These are phyloP conservation scores for Sitobion miscanthi DNA, from an alignment of 1,140 invertebrate genomes.

Conservation along the genomic window DNA sequence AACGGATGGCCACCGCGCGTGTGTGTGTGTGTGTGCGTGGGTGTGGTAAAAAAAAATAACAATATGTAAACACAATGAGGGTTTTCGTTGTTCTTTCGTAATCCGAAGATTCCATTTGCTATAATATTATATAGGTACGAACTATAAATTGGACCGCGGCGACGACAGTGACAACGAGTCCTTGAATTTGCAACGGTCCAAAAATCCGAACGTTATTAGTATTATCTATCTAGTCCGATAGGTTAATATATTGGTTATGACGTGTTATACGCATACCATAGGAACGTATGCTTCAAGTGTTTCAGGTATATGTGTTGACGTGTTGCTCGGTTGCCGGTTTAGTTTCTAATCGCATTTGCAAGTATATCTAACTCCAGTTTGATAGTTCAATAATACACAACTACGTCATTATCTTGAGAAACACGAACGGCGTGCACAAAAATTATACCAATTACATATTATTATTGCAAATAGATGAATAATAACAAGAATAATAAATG, in stretches of 20 bases:
- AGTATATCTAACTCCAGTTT: neutral
- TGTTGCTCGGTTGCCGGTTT: neutral
- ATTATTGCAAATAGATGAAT: neutral
- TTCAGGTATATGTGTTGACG: neutral
- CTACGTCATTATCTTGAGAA: neutral
- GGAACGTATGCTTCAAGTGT: neutral
- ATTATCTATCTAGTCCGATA: neutral
- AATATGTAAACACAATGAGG: slow-evolving; percentile 7
- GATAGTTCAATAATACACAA: neutral
- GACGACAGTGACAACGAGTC: neutral
- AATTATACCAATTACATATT: neutral
- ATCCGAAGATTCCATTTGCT: slow-evolving; percentile 1
- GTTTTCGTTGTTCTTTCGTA: slow-evolving; percentile 17
- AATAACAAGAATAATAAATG: neutral
- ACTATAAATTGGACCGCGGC: neutral
- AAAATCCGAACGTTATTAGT: neutral
- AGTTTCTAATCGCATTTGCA: neutral
- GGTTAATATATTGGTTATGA: neutral
- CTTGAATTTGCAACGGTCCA: slow-evolving; percentile 51
- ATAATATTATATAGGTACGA: neutral
- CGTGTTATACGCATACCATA: neutral
- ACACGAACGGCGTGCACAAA: neutral
- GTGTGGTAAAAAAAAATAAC: neutral
- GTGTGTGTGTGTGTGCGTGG: neutral
- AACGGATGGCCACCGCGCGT: neutral